A percentile compares a stretch with the other conserved stretches of the same genome.
These are phyloP conservation scores for Anoplophora glabripennis DNA, from an alignment of 1,140 invertebrate genomes.

Conservation along the genomic window DNA sequence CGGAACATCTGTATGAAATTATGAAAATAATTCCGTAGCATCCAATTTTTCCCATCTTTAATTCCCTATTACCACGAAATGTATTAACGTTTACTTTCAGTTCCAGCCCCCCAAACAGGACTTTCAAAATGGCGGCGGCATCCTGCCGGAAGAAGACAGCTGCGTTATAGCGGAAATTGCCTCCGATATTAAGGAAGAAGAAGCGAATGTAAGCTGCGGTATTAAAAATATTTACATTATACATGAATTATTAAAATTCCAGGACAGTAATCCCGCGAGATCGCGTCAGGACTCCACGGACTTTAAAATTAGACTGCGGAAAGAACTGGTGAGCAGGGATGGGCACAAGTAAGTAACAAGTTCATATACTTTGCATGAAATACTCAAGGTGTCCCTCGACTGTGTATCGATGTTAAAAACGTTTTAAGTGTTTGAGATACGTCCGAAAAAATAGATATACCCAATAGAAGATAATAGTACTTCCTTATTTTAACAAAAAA, in stretches of 20 bases:
- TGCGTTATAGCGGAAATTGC: slow-evolving; percentile 45
- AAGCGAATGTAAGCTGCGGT: slow-evolving; percentile 20
- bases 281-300: slow-evolving; percentile 64
- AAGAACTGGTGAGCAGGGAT: slow-evolving; percentile 80
- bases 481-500: no score
- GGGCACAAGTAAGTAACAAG: slow-evolving; percentile 63
- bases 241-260: slow-evolving; percentile 17
- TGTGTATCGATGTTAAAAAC: no score
- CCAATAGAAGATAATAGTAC: no score
- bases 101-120: slow-evolving; percentile 42
- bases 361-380: background rate
- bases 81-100: slow-evolving; percentile 19
- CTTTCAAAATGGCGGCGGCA: slow-evolving; percentile 46
- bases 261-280: slow-evolving; percentile 35
- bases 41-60: no score
- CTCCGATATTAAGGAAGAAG: slow-evolving; percentile 47
- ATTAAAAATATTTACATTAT: background rate
- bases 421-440: no score
- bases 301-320: slow-evolving; percentile 70
- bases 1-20: no score
- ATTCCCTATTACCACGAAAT: background rate
- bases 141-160: slow-evolving; percentile 45
- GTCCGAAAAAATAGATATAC: no score
- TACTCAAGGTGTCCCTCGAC: no score
- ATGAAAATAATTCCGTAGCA: no score